phyloP scores from a whole-genome alignment of 2,888 invertebrate species.

The Scelioninae gen. 1 region DNA sequence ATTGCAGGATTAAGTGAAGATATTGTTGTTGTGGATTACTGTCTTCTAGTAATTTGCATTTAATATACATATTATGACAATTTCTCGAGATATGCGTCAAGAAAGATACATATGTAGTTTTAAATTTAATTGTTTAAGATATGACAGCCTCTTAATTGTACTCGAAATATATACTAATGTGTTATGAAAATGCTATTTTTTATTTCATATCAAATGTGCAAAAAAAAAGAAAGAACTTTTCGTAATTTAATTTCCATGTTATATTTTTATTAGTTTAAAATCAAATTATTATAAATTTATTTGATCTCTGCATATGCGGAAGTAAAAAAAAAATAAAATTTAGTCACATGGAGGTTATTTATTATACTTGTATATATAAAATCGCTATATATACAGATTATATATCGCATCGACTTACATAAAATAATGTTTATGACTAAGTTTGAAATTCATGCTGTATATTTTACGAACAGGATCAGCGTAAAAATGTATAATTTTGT shows the following conservation, averaged over 20 bases:
- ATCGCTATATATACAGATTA: background rate
- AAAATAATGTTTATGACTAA: constrained; percentile 13
- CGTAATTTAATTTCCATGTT: no score
- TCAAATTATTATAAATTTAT: no score
- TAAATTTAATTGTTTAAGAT: background rate
- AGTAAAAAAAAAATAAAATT: background rate
- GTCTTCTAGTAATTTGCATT: constrained; percentile 56
- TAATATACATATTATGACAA: constrained; percentile 24
- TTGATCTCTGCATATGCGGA: background rate
- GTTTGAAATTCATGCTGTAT: background rate
- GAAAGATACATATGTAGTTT: constrained; percentile 14
- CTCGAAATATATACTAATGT: no score
- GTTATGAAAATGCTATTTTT: no score
- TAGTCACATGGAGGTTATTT: background rate
- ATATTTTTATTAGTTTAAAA: no score
- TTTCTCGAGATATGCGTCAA: background rate
- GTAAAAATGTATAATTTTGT: constrained; percentile 6
- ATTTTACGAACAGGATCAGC: constrained; percentile 6
- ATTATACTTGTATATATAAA: background rate
- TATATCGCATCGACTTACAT: constrained; percentile 15
- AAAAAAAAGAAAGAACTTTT: no score
- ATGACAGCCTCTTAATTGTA: no score
- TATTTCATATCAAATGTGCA: no score
- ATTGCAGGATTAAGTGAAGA: constrained; percentile 71
- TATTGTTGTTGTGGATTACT: constrained; percentile 50